Conservation (phyloP, 2,888 invertebrate genomes). For the Sthenelais limicola region DNA sequence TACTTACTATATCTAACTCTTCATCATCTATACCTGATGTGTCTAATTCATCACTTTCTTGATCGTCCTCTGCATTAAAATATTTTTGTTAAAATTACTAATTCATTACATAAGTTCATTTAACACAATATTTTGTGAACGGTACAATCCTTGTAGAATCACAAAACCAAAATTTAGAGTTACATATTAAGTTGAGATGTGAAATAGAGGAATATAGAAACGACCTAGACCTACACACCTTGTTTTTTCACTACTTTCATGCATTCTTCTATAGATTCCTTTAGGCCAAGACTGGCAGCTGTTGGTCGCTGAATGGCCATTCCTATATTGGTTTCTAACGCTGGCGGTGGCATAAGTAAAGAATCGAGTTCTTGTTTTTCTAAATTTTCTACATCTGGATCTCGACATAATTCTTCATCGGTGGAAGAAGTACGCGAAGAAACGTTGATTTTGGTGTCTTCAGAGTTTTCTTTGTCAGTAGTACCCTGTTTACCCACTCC, state of each 20-base stretch:
- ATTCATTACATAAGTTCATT: no score
- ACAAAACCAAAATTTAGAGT: no score
- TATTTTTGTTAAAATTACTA: no score
- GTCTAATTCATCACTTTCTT: constrained; percentile 76
- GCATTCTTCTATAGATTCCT: constrained; percentile 75
- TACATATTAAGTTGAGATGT: no score
- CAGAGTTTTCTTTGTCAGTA: constrained; percentile 8
- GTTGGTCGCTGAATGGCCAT: constrained; percentile 58
- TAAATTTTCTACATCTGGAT: constrained; percentile 44
- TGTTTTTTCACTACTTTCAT: constrained; percentile 50
- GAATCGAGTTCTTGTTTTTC: constrained; percentile 44
- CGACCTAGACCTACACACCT: constrained; percentile 22
- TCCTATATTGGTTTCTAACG: neutral
- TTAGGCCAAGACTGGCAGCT: constrained; percentile 85
- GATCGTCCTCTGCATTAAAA: constrained; percentile 47
- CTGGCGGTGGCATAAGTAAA: constrained; percentile 47
- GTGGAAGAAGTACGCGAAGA: neutral
- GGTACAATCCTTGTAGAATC: no score
- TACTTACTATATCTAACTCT: constrained; percentile 82
- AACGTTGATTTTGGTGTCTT: neutral
- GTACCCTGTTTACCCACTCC: neutral
- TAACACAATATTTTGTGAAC: no score
- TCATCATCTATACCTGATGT: constrained; percentile 86
- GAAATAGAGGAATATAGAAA: no score
- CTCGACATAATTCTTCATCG: neutral